These are phyloP conservation scores for Torymus auratus DNA, from an alignment of 2,888 invertebrate species.

Conservation along the genomic window DNA sequence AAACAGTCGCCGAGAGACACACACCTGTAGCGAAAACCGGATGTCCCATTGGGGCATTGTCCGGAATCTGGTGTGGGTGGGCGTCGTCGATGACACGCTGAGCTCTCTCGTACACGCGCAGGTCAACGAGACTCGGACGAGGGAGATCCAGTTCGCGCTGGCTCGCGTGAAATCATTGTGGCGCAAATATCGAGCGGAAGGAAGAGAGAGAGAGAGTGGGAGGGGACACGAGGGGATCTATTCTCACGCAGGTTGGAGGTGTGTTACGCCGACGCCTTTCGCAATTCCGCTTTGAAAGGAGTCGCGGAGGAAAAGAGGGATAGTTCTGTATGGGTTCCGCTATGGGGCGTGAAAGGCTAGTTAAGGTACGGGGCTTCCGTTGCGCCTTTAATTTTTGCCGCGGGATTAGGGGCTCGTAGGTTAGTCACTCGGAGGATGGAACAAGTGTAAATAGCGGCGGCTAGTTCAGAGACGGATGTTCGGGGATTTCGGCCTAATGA, in stretches of 20 bases:
- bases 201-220: conserved; percentile 4
- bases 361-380: neutral
- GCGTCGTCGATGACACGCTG: conserved; percentile 66
- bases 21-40: conserved; percentile 63
- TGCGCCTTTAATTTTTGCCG: conserved; percentile 19
- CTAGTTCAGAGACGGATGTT: neutral
- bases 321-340: too few relatives aligned
- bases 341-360: too few relatives aligned
- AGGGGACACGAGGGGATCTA: neutral
- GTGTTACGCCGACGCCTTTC: too few relatives aligned
- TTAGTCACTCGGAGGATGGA: neutral
- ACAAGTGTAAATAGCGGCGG: conserved; percentile 14
- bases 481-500: too few relatives aligned
- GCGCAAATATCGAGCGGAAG: conserved; percentile 62
- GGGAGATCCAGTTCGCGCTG: conserved; percentile 61
- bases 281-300: too few relatives aligned
- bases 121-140: conserved; percentile 65
- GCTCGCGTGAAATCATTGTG: conserved; percentile 66
- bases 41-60: conserved; percentile 70
- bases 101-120: conserved; percentile 41
- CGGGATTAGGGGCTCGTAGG: neutral
- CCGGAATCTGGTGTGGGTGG: conserved; percentile 62
- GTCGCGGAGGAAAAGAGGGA: too few relatives aligned
- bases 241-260: too few relatives aligned
- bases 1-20: neutral